Base-by-base conservation (phyloP, 2,113 vertebrate genomes). In the Clinocottus analis region DNA sequence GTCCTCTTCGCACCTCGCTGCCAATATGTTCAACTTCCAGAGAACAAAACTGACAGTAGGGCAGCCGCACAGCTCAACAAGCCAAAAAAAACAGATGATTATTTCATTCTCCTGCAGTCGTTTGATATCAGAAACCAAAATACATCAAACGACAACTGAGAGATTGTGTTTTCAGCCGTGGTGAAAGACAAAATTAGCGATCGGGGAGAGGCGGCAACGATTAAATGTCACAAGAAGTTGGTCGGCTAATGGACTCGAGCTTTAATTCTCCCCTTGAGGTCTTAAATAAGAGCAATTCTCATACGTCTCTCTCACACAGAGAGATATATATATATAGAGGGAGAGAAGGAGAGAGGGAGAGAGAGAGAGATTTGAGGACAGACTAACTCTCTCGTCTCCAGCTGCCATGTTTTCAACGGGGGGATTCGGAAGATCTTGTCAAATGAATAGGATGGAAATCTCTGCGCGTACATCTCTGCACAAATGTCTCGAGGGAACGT, bases 161-260 rank as follows among this genome's bases (percentile, higher is more conserved):
- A 47, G 45, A 59, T 14, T n/a, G 29, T 29, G 12, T 37, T 17
- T 49, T 23, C n/a, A n/a, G n/a, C n/a, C n/a, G n/a, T n/a, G n/a
- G n/a, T n/a, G n/a, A n/a, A n/a, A n/a, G n/a, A n/a, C n/a, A n/a
- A n/a, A n/a, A n/a, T n/a, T n/a, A n/a, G n/a, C n/a, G n/a, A 39
- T 39, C 37, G 8, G 37, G 9, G 37, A 39, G 47, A 49, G 43
- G 43, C 43, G 17, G 47, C 47, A 6, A 21, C 19, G 47, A 49
- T n/a, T 33, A 66, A 76, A 41, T 72, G 77, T 75, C 77, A 85
- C 73, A 79, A 75, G 43, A 79, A 81, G 65, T 73, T 23, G 6
- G 45, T 77, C 83, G 86, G 83, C 87, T 88, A 82, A 88, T 86
- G 87, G 77, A 82, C 41, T 78, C 62, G 17, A 74, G 78, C 72